Conservation (phyloP, 2,113 vertebrate genomes). For the Onychorhynchus coronatus region DNA sequence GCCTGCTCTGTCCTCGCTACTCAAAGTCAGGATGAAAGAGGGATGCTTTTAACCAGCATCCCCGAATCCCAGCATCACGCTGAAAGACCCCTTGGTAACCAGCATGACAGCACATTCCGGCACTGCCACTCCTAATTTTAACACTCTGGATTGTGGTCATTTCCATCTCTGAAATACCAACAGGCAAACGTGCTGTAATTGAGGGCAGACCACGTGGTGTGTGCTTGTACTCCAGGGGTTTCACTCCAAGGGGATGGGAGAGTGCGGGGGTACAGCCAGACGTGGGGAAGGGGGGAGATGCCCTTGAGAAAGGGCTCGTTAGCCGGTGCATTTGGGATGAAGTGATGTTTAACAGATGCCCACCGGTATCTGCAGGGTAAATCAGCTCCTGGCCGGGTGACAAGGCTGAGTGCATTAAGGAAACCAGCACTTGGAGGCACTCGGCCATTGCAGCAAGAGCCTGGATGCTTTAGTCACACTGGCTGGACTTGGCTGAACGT, state of each 20-base stretch:
- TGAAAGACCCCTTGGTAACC: not conserved
- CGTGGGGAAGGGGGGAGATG: not conserved
- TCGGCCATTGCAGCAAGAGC: not conserved
- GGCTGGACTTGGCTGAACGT: not conserved
- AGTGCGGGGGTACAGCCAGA: not conserved
- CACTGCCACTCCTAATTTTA: not conserved
- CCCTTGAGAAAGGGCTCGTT: not conserved
- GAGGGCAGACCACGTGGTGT: not conserved
- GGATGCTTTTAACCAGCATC: not conserved
- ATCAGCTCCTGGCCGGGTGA: not conserved
- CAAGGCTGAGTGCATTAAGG: not conserved
- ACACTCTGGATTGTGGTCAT: not conserved
- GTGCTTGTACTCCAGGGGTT: not conserved
- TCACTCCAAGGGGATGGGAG: not conserved
- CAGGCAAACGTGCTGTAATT: not conserved
- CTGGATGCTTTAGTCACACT: not conserved
- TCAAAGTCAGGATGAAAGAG: not conserved
- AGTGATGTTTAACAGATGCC: not conserved
- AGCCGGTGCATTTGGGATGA: not conserved
- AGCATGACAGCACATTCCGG: not conserved
- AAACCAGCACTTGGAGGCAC: not conserved
- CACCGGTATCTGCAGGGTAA: not conserved
- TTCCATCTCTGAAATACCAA: not conserved
- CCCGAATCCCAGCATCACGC: not conserved
- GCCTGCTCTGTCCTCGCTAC: not conserved